Evolutionary conservation across 2,113 vertebrate species (phyloP).

Genomic region (Otocyon megalotis): DNA sequence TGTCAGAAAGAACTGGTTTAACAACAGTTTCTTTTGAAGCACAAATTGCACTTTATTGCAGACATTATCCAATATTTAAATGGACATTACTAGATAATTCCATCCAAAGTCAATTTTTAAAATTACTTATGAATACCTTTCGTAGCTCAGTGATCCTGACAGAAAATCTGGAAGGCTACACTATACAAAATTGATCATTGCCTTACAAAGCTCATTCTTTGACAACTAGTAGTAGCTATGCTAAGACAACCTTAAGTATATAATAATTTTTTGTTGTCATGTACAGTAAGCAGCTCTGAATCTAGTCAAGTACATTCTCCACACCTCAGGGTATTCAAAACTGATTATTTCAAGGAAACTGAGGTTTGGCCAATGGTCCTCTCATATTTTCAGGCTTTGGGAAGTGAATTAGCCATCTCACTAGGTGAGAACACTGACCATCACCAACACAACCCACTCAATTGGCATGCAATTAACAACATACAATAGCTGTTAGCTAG

Average conservation of each 20-base stretch:
- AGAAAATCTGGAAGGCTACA: neutral
- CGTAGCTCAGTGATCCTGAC: neutral
- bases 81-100: constrained; percentile 4
- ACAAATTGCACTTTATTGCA: neutral
- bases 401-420: neutral
- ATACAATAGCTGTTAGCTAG: neutral
- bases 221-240: neutral
- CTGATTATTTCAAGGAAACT: neutral
- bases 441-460: neutral
- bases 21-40: neutral
- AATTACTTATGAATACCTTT: neutral
- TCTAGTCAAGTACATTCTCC: neutral
- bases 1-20: neutral
- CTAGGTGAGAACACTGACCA: neutral
- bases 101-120: neutral
- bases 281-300: neutral
- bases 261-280: neutral
- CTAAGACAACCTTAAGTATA: neutral
- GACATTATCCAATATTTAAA: neutral
- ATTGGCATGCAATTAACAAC: neutral
- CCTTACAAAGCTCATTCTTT: neutral
- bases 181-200: neutral
- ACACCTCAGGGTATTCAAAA: neutral
- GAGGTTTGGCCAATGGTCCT: neutral
- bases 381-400: neutral